phyloP scores from a whole-genome alignment of 2,888 invertebrate species.

The Nudaria mundana region DNA sequence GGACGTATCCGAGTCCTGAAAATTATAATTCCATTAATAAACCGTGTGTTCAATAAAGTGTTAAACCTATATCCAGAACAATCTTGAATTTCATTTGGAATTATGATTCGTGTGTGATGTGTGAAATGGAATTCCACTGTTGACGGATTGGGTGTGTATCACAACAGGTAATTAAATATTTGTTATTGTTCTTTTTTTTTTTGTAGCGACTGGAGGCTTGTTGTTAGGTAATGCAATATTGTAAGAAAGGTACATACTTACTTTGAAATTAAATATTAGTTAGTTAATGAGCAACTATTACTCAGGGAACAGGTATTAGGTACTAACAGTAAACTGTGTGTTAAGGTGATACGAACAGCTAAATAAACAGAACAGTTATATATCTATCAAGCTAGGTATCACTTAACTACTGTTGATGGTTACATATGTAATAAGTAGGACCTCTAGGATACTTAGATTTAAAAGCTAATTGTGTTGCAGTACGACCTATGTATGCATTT shows the following conservation, averaged over 20 bases:
- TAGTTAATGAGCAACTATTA: neutral
- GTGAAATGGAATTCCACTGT: slow-evolving; percentile 27
- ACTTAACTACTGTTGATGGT: slow-evolving; percentile 3
- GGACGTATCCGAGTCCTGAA: slow-evolving; percentile 32
- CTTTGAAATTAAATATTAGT: neutral
- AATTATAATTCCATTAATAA: slow-evolving; percentile 4
- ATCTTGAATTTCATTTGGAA: slow-evolving; percentile 8
- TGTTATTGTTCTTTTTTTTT: slow-evolving; percentile 16
- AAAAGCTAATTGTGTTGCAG: too few species aligned
- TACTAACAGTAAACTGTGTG: neutral
- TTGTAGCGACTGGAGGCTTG: slow-evolving; percentile 3
- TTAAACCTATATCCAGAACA: slow-evolving; percentile 7
- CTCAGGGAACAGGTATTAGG: too few species aligned
- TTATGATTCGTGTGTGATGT: slow-evolving; percentile 29
- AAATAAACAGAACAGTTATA: slow-evolving; percentile 20
- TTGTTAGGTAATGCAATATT: neutral
- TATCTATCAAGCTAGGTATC: slow-evolving; percentile 27
- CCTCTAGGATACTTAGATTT: too few species aligned
- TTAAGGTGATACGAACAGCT: slow-evolving; percentile 16
- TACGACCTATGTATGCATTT: too few species aligned
- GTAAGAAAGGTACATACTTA: neutral
- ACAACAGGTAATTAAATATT: slow-evolving; percentile 37
- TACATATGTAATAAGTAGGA: too few species aligned
- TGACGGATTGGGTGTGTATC: slow-evolving; percentile 23
- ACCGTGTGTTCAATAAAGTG: slow-evolving; percentile 23